These are phyloP conservation scores for Heliocidaris tuberculata DNA, from an alignment of 35 echinoderm and acorn worm species.

Conservation along the genomic window DNA sequence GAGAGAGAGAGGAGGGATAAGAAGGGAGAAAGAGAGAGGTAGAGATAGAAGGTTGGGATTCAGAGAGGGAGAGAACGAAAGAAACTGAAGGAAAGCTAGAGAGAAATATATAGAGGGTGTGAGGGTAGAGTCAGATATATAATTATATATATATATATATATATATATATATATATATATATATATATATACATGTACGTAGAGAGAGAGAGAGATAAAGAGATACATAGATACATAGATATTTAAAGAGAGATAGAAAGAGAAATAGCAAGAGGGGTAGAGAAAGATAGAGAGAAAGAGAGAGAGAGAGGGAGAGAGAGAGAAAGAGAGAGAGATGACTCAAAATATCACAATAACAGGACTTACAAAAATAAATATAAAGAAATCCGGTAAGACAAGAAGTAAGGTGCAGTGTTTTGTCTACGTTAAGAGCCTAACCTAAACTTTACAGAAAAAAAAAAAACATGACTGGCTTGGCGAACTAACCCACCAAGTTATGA, in stretches of 20 bases:
- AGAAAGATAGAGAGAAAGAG: too few relatives aligned
- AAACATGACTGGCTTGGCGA: background rate
- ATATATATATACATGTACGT: background rate
- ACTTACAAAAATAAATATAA: background rate
- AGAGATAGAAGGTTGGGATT: background rate
- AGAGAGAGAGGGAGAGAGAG: too few relatives aligned
- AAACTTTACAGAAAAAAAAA: background rate
- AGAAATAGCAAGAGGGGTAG: too few relatives aligned
- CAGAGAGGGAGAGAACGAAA: too few relatives aligned
- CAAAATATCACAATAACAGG: too few relatives aligned
- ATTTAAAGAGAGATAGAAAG: too few relatives aligned
- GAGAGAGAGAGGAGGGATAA: too few relatives aligned
- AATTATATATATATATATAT: too few relatives aligned
- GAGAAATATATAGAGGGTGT: background rate
- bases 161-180: too few relatives aligned
- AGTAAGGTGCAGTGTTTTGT: background rate
- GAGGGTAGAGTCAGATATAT: background rate
- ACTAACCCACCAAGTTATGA: background rate
- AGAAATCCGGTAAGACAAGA: background rate
- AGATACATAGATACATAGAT: background rate
- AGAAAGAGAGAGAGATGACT: too few relatives aligned
- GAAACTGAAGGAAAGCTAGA: background rate
- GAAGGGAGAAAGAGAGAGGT: background rate
- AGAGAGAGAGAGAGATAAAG: too few relatives aligned
- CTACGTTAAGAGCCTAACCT: background rate